phyloP scores from a whole-genome alignment of 2,113 vertebrate genomes.

The Indri indri region DNA sequence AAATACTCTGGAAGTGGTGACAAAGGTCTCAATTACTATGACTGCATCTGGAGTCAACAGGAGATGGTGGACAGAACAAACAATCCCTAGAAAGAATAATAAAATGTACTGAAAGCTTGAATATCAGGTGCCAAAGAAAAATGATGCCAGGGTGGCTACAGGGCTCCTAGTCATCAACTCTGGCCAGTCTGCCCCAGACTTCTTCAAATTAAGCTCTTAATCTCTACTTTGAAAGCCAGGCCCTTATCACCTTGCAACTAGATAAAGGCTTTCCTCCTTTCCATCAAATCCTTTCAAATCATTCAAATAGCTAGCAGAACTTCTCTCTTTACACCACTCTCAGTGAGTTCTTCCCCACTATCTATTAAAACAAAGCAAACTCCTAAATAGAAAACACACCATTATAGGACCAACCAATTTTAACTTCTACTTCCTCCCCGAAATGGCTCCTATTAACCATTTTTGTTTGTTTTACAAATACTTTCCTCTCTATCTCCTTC shows the following conservation, averaged over 20 bases:
- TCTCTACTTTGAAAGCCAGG: conserved; percentile 17
- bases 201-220: conserved; percentile 25
- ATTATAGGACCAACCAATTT: background rate
- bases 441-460: background rate
- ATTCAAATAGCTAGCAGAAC: background rate
- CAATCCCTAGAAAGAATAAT: background rate
- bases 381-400: background rate
- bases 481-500: background rate
- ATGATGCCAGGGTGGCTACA: background rate
- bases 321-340: background rate
- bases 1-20: background rate
- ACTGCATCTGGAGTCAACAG: background rate
- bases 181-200: background rate
- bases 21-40: conserved; percentile 28
- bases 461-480: background rate
- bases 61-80: background rate
- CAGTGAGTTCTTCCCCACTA: background rate
- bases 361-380: conserved; percentile 7
- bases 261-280: background rate
- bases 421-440: background rate
- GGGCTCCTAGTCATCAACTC: background rate
- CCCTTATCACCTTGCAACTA: background rate
- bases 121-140: conserved; percentile 37
- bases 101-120: background rate
- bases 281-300: background rate